Base-by-base conservation (phyloP, 2,888 invertebrate genomes). In the Tenthredo distinguenda region DNA sequence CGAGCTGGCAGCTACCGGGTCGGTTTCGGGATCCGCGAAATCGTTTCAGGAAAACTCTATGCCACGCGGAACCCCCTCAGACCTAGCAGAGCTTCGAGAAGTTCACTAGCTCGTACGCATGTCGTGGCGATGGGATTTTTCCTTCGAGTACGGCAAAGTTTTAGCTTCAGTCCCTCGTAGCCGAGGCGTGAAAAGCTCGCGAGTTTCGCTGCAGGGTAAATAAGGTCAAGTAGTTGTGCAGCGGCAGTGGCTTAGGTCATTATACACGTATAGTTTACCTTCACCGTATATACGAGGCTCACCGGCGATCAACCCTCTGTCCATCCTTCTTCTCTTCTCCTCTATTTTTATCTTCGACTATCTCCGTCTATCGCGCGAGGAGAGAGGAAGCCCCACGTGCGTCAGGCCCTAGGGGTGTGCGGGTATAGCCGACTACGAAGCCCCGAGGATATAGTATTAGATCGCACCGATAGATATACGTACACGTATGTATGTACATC, bases 191-290 rank as follows among this genome's bases (percentile, higher is more conserved):
- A 74, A 40, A 74, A 74, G 26, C 74, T 85, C 82, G 79, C 50
- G 84, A 71, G 79, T 85, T 85, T 85, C 40, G 77, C 85, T 87
- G 86, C 47, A 65, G 87, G 86, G 87, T 87, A 89, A 92, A 92
- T 90, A 92, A 90, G 92, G 92, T 91, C 92, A 93, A 92, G 91
- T 92, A 91, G 90, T 87, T 89, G 90, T 43, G 74, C 43, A 40
- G 12, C 37, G 40, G 18, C 72, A 18, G 40, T 15, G 72, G 43
- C 72, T 40, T 74, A 77, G 31, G 50, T 31, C 91, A 91, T 92
- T 91, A 50, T 34, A 47, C 77, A 18, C 34, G 26, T 50, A 15
- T 34, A 50, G 47, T 77, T 77, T 47, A 77, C 77, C 72, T 72
- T 34, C 47, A 5, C 34, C 12, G 34, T 68, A 31, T 10, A 15